Evolutionary conservation across 2,113 vertebrate species (phyloP).

Genomic region (Pelecanus crispus): DNA sequence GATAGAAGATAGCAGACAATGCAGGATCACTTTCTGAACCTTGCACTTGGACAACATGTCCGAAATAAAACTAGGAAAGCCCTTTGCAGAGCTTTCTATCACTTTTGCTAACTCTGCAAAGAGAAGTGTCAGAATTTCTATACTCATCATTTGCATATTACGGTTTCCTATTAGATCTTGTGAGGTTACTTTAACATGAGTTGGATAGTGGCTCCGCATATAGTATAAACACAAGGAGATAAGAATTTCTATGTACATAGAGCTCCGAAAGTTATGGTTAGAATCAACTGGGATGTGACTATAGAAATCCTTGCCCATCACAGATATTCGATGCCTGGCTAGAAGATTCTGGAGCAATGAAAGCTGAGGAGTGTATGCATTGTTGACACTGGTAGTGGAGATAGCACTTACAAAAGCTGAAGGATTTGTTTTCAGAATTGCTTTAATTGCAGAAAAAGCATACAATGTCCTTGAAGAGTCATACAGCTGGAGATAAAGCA

Average conservation of each 20-base stretch:
- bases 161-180: slow-evolving; percentile 94
- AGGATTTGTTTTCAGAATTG: slow-evolving; percentile 91
- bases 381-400: slow-evolving; percentile 96
- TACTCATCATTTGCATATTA: slow-evolving; percentile 97
- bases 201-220: slow-evolving; percentile 92
- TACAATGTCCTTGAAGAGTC: slow-evolving; percentile 95
- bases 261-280: slow-evolving; percentile 92
- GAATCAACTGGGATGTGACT: slow-evolving; percentile 94
- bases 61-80: slow-evolving; percentile 96
- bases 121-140: slow-evolving; percentile 93
- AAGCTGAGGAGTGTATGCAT: slow-evolving; percentile 93
- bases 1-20: slow-evolving; percentile 94
- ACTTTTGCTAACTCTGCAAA: slow-evolving; percentile 93
- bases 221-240: slow-evolving; percentile 96
- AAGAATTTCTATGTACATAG: slow-evolving; percentile 98
- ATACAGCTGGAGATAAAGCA: slow-evolving; percentile 96
- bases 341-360: slow-evolving; percentile 95
- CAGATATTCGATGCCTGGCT: slow-evolving; percentile 93
- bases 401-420: slow-evolving; percentile 94
- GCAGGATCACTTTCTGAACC: slow-evolving; percentile 96
- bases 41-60: slow-evolving; percentile 98
- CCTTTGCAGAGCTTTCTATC: slow-evolving; percentile 92
- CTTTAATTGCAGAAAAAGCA: slow-evolving; percentile 89
- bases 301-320: slow-evolving; percentile 99
- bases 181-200: slow-evolving; percentile 84